Conservation (phyloP, 1,140 invertebrate genomes). For the Drosophila lowei region DNA sequence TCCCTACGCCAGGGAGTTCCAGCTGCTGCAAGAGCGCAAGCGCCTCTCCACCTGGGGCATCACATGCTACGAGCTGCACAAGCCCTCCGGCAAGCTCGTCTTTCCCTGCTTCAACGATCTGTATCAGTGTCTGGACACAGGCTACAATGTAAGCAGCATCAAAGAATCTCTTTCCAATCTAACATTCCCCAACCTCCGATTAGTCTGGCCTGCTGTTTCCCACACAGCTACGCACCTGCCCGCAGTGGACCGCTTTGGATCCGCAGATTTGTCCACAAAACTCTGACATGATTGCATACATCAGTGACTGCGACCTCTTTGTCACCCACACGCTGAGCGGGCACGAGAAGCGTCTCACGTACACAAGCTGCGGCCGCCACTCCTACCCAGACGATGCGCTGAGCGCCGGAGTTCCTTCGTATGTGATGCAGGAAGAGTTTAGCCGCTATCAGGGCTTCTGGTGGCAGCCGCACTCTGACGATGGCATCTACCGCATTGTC, state of each 20-base stretch:
- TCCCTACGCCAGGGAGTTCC: conserved; percentile 91
- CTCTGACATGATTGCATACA: conserved; percentile 93
- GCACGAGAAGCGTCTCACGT: conserved; percentile 89
- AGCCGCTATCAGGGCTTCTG: conserved; percentile 97
- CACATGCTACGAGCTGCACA: conserved; percentile 95
- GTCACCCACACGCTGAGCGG: conserved; percentile 91
- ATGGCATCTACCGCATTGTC: conserved; percentile 93
- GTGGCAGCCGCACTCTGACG: conserved; percentile 94
- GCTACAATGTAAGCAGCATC: conserved; percentile 85
- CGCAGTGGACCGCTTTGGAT: conserved; percentile 89
- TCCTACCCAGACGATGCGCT: conserved; percentile 91
- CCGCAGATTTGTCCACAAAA: conserved; percentile 96
- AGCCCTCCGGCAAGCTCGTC: conserved; percentile 91
- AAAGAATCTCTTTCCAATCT: background rate
- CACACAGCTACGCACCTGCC: conserved; percentile 88
- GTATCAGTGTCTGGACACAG: conserved; percentile 90
- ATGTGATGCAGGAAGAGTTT: conserved; percentile 99
- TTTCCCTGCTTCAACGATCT: conserved; percentile 95
- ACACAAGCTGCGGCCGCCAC: conserved; percentile 90
- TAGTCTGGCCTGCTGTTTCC: conserved; percentile 88
- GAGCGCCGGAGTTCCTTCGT: conserved; percentile 96
- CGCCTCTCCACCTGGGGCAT: conserved; percentile 96
- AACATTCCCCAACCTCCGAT: conserved; percentile 51
- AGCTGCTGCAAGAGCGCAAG: conserved; percentile 95
- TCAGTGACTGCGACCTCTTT: conserved; percentile 96